Evolutionary conservation across 2,113 vertebrate genomes (phyloP).

Genomic region (Clarias gariepinus): DNA sequence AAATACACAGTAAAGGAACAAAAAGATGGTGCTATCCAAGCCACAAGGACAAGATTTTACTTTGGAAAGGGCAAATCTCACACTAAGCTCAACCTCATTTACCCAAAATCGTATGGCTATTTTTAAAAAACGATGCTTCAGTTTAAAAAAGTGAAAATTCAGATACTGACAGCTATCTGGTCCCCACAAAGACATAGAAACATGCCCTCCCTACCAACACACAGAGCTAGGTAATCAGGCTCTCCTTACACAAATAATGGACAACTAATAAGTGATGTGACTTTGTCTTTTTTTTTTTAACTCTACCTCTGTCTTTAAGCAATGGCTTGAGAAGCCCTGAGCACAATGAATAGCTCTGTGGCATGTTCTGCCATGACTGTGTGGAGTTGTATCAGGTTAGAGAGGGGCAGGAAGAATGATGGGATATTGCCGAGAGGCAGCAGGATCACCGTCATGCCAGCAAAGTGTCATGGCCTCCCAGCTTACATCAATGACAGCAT

Average conservation of each 20-base stretch:
- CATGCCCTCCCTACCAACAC: not conserved
- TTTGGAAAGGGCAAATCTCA: not conserved
- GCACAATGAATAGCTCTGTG: not conserved
- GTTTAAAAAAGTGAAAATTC: not conserved
- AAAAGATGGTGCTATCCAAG: not conserved
- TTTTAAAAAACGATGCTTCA: not conserved
- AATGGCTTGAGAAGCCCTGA: not conserved
- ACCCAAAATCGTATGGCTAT: not conserved
- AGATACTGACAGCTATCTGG: not conserved
- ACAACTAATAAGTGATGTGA: not conserved
- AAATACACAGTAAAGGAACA: not conserved
- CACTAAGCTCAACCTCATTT: not conserved
- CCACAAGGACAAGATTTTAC: not conserved
- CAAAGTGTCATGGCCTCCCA: constrained; percentile 41
- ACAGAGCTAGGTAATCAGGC: not conserved
- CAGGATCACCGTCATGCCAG: constrained; percentile 33
- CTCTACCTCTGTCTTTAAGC: not conserved
- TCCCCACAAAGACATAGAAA: not conserved
- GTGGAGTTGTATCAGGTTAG: constrained; percentile 29
- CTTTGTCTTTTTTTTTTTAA: not conserved
- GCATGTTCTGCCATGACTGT: constrained; percentile 6
- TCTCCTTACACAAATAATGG: not conserved
- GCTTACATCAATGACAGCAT: constrained; percentile 53
- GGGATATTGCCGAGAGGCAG: constrained; percentile 42
- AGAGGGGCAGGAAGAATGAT: constrained; percentile 39